These are phyloP conservation scores for Lasioglossum pauxillum DNA, from an alignment of 2,888 invertebrate species.

Conservation along the genomic window DNA sequence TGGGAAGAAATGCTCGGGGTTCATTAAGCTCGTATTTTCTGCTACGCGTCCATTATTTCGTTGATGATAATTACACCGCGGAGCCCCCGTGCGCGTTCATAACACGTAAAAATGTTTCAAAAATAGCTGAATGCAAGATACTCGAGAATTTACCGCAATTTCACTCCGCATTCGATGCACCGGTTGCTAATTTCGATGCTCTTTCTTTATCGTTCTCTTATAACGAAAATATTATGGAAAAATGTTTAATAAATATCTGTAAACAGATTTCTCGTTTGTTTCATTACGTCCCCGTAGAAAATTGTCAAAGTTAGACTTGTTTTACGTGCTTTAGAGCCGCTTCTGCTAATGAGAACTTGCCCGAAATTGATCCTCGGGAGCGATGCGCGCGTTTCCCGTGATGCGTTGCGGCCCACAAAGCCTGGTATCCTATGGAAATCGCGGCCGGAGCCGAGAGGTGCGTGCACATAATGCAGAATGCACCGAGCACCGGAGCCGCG, in stretches of 20 bases:
- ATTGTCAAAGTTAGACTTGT: not conserved
- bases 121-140: not conserved
- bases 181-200: not conserved
- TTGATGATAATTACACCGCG: not conserved
- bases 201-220: not conserved
- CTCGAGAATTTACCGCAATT: not conserved
- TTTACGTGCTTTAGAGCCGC: not conserved
- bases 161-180: not conserved
- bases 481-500: not conserved
- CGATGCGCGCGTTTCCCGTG: not conserved
- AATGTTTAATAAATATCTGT: too few relatives aligned
- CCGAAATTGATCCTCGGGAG: not conserved
- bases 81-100: not conserved
- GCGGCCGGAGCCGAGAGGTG: not conserved
- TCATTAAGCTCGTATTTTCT: not conserved
- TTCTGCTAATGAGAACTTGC: not conserved
- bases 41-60: not conserved
- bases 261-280: not conserved
- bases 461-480: conserved; percentile 16
- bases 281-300: too few relatives aligned
- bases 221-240: too few relatives aligned
- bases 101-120: not conserved
- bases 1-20: not conserved
- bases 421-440: conserved; percentile 5
- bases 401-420: not conserved